Evolutionary conservation across 64 coral and sea anemone species (phyloP).

Genomic region (Montipora efflorescens): DNA sequence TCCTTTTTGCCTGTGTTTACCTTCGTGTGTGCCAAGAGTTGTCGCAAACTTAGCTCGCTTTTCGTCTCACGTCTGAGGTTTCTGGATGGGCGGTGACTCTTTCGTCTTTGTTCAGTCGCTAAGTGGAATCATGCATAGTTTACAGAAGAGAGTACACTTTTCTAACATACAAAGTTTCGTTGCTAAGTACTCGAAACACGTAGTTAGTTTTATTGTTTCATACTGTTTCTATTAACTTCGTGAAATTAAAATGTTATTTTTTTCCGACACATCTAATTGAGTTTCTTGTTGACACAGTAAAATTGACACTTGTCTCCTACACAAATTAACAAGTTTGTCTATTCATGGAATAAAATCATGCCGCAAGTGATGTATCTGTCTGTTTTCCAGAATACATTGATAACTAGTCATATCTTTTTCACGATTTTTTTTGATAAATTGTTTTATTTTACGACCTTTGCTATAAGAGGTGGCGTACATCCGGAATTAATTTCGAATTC

Average conservation of each 20-base stretch:
- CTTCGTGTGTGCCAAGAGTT: neutral
- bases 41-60: neutral
- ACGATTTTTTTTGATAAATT: too few species aligned
- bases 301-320: neutral
- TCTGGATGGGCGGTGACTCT: neutral
- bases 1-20: neutral
- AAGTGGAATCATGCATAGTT: neutral
- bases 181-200: slow-evolving; percentile 35
- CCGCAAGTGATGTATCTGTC: too few species aligned
- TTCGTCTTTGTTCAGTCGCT: neutral
- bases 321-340: neutral
- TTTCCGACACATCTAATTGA: slow-evolving; percentile 34
- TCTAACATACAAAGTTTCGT: neutral
- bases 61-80: too few species aligned
- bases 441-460: too few species aligned
- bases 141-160: neutral
- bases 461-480: too few species aligned
- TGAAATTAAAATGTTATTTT: neutral
- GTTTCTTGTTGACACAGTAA: slow-evolving; percentile 17
- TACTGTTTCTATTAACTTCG: neutral
- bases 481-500: too few species aligned
- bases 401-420: too few species aligned
- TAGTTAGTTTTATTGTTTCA: neutral
- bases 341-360: too few species aligned
- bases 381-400: too few species aligned